A percentile compares a stretch with the other conserved stretches of the same genome.
These are phyloP conservation scores for Crocuta crocuta DNA, from an alignment of 2,113 vertebrate species.

Conservation along the genomic window DNA sequence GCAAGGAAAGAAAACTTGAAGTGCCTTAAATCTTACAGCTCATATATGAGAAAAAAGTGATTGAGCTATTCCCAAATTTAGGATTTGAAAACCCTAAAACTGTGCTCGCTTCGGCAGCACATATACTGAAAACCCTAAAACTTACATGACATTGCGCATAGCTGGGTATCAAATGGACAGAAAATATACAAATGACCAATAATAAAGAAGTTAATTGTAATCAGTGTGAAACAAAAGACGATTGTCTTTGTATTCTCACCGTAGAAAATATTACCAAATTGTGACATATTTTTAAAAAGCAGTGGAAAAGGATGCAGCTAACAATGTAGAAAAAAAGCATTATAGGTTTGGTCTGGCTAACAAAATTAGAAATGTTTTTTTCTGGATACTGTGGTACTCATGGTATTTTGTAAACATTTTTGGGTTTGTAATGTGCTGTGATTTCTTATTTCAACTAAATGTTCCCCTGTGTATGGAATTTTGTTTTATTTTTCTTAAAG, in stretches of 20 bases:
- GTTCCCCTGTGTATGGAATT: conserved; percentile 43
- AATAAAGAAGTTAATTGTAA: conserved; percentile 10
- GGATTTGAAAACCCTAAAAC: conserved; percentile 2
- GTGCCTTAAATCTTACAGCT: conserved; percentile 14
- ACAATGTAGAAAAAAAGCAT: not conserved
- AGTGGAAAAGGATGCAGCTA: not conserved
- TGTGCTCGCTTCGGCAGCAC: no score
- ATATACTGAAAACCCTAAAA: conserved; percentile 30
- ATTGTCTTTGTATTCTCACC: conserved; percentile 25
- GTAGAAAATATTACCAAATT: conserved; percentile 40
- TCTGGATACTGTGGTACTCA: not conserved
- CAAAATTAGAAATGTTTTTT: not conserved
- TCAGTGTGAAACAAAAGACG: not conserved
- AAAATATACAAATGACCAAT: conserved; percentile 13
- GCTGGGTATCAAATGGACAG: not conserved
- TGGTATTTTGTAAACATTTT: not conserved
- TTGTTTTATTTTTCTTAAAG: not conserved
- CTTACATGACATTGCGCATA: not conserved
- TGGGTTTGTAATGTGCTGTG: not conserved
- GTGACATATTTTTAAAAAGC: not conserved
- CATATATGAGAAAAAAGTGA: not conserved
- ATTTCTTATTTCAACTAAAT: conserved; percentile 34
- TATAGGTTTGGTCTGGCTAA: not conserved
- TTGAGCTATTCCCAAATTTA: not conserved
- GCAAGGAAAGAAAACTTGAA: not conserved